Evolutionary conservation across 1,140 invertebrate genomes (phyloP).

Genomic region (Pseudomyrmex flavicornis): DNA sequence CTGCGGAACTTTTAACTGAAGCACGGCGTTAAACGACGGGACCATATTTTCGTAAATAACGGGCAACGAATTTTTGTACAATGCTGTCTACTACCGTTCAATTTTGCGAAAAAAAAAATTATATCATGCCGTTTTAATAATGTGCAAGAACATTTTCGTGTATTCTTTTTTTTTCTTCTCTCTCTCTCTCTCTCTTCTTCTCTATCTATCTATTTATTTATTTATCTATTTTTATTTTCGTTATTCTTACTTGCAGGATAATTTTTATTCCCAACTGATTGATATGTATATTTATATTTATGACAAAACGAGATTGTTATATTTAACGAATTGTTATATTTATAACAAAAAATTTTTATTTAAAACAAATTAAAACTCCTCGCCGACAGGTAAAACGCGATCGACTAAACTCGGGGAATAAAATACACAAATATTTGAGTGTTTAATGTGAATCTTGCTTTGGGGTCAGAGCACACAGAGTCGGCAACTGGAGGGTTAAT

Average conservation of each 20-base stretch:
- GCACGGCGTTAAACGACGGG: constrained; percentile 39
- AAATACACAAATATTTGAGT: constrained; percentile 74
- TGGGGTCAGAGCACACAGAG: constrained; percentile 17
- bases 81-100: constrained; percentile 8
- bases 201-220: background rate
- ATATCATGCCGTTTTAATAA: constrained; percentile 26
- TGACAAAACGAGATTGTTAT: too few species aligned
- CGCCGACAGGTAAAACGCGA: constrained; percentile 61
- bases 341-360: too few species aligned
- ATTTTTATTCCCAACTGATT: constrained; percentile 75
- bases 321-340: constrained; percentile 13
- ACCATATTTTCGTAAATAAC: constrained; percentile 25
- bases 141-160: constrained; percentile 62
- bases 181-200: background rate
- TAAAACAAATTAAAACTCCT: constrained; percentile 70
- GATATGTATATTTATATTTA: constrained; percentile 50
- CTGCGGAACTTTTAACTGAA: constrained; percentile 40
- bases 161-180: background rate
- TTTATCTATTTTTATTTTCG: too few species aligned
- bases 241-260: constrained; percentile 67
- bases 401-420: constrained; percentile 60
- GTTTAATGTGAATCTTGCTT: constrained; percentile 72
- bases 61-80: constrained; percentile 38
- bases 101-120: constrained; percentile 47
- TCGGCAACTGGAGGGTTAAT: constrained; percentile 71